Percentiles rank a stretch among this genome's conserved stretches.
Evolutionary conservation across 1,140 invertebrate genomes (phyloP).

Genomic region (Drosophila ambigua): DNA sequence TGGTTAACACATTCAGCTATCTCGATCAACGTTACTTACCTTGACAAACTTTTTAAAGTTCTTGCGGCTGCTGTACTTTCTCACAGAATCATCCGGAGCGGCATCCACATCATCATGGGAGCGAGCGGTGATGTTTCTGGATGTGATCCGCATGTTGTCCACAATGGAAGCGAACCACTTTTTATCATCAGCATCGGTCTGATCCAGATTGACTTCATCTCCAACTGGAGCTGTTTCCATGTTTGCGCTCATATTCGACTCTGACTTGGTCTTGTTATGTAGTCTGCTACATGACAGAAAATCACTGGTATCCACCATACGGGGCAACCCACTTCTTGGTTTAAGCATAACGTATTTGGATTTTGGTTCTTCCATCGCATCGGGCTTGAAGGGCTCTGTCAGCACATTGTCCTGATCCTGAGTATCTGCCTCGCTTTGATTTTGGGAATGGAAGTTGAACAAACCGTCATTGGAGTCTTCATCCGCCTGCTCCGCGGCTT

Average conservation of each 20-base stretch:
- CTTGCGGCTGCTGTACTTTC: conserved; percentile 40
- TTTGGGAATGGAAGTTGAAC: conserved; percentile 36
- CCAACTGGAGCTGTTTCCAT: background rate
- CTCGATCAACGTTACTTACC: conserved; percentile 24
- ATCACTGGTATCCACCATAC: conserved; percentile 51
- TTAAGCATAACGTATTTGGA: conserved; percentile 61
- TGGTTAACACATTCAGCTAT: background rate
- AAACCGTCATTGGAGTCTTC: conserved; percentile 36
- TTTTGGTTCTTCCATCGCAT: background rate
- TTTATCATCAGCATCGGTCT: conserved; percentile 9
- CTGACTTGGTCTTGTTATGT: conserved; percentile 36
- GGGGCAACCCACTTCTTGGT: conserved; percentile 32
- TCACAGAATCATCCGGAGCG: conserved; percentile 2
- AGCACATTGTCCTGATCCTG: conserved; percentile 18
- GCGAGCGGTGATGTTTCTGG: conserved; percentile 37
- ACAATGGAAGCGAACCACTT: conserved; percentile 58
- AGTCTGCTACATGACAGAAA: conserved; percentile 73
- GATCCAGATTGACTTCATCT: conserved; percentile 6
- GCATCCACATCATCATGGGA: conserved; percentile 35
- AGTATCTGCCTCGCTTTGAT: conserved; percentile 6
- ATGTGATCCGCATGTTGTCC: conserved; percentile 60
- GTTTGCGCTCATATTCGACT: conserved; percentile 13
- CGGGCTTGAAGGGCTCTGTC: conserved; percentile 42
- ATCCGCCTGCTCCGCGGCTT: background rate
- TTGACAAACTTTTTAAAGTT: conserved; percentile 77